phyloP scores from a whole-genome alignment of 2,888 invertebrate species.

The Iphiclides podalirius region DNA sequence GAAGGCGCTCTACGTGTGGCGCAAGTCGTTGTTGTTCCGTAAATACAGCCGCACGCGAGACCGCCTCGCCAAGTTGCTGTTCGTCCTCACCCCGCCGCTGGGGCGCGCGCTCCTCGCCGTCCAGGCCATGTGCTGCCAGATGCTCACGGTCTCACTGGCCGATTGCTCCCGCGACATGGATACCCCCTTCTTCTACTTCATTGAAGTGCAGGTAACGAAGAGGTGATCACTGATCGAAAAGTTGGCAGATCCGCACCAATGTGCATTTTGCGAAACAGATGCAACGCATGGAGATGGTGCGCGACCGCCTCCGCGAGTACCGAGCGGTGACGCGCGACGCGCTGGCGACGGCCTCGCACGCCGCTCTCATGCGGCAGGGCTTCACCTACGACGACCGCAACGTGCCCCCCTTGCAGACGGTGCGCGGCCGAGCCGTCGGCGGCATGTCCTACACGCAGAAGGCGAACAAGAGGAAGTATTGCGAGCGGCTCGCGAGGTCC shows the following conservation, averaged over 20 bases:
- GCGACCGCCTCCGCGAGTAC: slow-evolving; percentile 53
- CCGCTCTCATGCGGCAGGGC: slow-evolving; percentile 86
- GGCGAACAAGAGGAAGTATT: slow-evolving; percentile 90
- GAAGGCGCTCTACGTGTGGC: slow-evolving; percentile 92
- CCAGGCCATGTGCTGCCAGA: slow-evolving; percentile 83
- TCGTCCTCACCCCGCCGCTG: slow-evolving; percentile 86
- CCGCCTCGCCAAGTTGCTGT: slow-evolving; percentile 84
- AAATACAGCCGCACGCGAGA: slow-evolving; percentile 82
- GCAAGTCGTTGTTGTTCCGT: slow-evolving; percentile 84
- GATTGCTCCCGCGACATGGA: slow-evolving; percentile 76
- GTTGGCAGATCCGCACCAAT: too few species aligned
- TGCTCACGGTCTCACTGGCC: slow-evolving; percentile 82
- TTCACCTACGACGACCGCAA: slow-evolving; percentile 88
- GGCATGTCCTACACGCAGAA: slow-evolving; percentile 94
- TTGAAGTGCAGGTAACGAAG: slow-evolving; percentile 82
- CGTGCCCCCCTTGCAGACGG: slow-evolving; percentile 65
- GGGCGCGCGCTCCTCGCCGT: slow-evolving; percentile 86
- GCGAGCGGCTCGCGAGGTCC: slow-evolving; percentile 88
- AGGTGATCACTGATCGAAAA: too few species aligned
- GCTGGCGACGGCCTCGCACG: slow-evolving; percentile 84
- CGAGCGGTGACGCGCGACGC: slow-evolving; percentile 66
- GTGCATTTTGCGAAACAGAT: too few species aligned
- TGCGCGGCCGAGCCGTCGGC: slow-evolving; percentile 80
- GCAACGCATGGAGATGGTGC: slow-evolving; percentile 61
- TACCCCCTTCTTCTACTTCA: slow-evolving; percentile 83